A percentile compares a stretch with the other conserved stretches of the same genome.
phyloP scores from a whole-genome alignment of 2,113 vertebrate genomes.

The Fregetta grallaria region DNA sequence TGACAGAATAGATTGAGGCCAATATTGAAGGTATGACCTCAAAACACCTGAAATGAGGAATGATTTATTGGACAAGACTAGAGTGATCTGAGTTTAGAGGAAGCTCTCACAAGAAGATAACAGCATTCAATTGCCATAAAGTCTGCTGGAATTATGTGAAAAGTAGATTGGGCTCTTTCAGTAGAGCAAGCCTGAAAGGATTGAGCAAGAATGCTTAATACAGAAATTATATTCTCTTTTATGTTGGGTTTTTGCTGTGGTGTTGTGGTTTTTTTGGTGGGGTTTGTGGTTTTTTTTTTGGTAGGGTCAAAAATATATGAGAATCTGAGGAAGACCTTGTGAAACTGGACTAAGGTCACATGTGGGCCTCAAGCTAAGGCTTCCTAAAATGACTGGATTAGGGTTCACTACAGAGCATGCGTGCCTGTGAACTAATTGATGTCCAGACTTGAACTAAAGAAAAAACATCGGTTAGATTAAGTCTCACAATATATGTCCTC shows the following conservation, averaged over 20 bases:
- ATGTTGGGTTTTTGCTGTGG: background rate
- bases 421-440: background rate
- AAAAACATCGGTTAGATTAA: background rate
- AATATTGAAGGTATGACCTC: constrained; percentile 5
- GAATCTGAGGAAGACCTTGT: background rate
- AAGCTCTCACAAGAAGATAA: background rate
- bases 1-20: constrained; percentile 7
- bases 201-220: background rate
- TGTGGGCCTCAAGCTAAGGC: background rate
- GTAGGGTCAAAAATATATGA: background rate
- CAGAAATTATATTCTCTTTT: background rate
- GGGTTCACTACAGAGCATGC: background rate
- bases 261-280: background rate
- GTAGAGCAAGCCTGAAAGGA: background rate
- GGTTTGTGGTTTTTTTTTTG: background rate
- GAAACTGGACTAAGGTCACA: background rate
- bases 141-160: background rate
- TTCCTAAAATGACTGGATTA: background rate
- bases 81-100: background rate
- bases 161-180: background rate
- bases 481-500: background rate
- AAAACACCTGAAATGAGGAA: constrained; percentile 16
- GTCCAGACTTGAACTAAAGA: background rate
- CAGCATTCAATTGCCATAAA: background rate
- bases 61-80: constrained; percentile 5